Conservation (phyloP, 2,113 vertebrate genomes). For the Pteropus alecto region DNA sequence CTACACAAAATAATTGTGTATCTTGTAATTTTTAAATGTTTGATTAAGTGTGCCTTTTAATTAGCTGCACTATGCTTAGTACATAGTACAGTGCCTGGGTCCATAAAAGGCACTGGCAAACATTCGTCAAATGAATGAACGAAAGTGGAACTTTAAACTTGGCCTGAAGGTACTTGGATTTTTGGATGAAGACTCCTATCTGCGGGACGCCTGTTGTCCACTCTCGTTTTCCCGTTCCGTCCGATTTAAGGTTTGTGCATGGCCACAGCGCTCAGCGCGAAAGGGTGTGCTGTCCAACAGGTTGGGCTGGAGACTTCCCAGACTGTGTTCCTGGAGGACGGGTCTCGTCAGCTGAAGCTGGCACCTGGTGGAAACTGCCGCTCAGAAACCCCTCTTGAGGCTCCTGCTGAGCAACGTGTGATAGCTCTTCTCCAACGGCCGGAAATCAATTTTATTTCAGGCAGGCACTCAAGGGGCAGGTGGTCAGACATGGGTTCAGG, state of each 20-base stretch:
- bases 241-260: not conserved
- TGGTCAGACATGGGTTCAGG: not conserved
- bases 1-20: conserved; percentile 2
- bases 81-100: not conserved
- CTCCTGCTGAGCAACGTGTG: not conserved
- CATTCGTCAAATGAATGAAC: not conserved
- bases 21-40: not conserved
- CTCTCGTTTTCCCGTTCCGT: not conserved
- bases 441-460: not conserved
- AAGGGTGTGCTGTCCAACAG: fast-evolving
- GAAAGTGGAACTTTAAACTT: not conserved
- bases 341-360: not conserved
- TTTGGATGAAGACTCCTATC: not conserved
- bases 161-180: not conserved
- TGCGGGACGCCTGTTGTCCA: not conserved
- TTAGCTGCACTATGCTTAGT: not conserved
- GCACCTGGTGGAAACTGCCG: not conserved
- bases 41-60: not conserved
- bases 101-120: not conserved
- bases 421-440: not conserved
- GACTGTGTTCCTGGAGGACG: not conserved
- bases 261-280: not conserved
- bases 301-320: not conserved
- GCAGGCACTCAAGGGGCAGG: not conserved
- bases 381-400: not conserved